A percentile compares a stretch with the other conserved stretches of the same genome.
Evolutionary conservation across 1,140 invertebrate genomes (phyloP).

Genomic region (Sarcophaga bullata): DNA sequence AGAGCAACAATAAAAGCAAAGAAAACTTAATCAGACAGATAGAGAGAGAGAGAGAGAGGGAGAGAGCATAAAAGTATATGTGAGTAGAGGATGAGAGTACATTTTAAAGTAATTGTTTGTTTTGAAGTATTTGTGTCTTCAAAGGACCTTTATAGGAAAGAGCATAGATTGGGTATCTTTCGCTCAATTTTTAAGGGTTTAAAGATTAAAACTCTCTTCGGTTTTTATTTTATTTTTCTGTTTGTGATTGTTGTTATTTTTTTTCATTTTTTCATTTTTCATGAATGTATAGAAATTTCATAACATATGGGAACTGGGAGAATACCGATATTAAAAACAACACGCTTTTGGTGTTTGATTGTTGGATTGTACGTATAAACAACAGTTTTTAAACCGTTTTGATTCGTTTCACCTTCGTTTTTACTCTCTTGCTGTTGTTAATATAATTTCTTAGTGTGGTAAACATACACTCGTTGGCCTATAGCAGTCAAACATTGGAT

Average conservation of each 20-base stretch:
- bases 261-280: no score
- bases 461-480: neutral
- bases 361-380: neutral
- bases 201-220: no score
- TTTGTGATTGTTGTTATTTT: neutral
- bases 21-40: neutral
- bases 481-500: neutral
- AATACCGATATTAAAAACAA: neutral
- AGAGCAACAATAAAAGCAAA: neutral
- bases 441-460: no score
- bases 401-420: slow-evolving; percentile 44
- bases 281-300: neutral
- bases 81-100: no score
- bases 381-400: slow-evolving; percentile 43
- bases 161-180: no score
- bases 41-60: no score
- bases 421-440: neutral
- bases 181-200: no score
- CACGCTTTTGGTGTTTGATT: neutral
- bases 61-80: no score
- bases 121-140: no score
- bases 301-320: neutral
- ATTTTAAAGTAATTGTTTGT: no score
- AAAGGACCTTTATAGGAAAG: no score
- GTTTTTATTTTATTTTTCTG: neutral